Evolutionary conservation across 2,888 invertebrate genomes (phyloP).

Genomic region (Icerya purchasi): DNA sequence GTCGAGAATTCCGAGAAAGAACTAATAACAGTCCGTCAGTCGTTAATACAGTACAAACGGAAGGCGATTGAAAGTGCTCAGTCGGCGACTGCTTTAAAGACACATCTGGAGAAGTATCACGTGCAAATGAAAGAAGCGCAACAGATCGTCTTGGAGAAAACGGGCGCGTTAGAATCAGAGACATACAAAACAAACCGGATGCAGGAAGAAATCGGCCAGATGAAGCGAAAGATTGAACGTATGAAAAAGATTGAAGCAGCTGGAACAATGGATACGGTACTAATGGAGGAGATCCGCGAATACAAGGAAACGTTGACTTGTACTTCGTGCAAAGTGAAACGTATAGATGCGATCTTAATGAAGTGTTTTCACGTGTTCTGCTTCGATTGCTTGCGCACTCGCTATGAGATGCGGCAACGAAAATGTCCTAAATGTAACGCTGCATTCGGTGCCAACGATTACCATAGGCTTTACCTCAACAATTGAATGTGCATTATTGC

Average conservation of each 20-base stretch:
- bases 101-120: slow-evolving; percentile 91
- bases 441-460: slow-evolving; percentile 97
- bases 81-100: slow-evolving; percentile 85
- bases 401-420: slow-evolving; percentile 92
- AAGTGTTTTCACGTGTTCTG: slow-evolving; percentile 99
- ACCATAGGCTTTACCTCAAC: slow-evolving; percentile 81
- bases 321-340: slow-evolving; percentile 91
- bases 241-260: slow-evolving; percentile 95
- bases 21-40: slow-evolving; percentile 72
- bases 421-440: slow-evolving; percentile 99
- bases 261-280: slow-evolving; percentile 87
- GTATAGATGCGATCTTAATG: slow-evolving; percentile 93
- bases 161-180: slow-evolving; percentile 83
- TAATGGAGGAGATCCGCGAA: slow-evolving; percentile 90
- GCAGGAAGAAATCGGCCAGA: slow-evolving; percentile 77
- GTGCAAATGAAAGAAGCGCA: slow-evolving; percentile 95
- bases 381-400: slow-evolving; percentile 90
- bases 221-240: slow-evolving; percentile 78
- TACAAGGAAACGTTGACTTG: slow-evolving; percentile 97
- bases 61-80: slow-evolving; percentile 96
- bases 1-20: slow-evolving; percentile 87
- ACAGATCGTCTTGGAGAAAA: slow-evolving; percentile 88
- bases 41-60: slow-evolving; percentile 93
- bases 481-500: slow-evolving; percentile 6
- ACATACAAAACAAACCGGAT: slow-evolving; percentile 88